Evolutionary conservation across 2,797 vertebrate species (phyloP).

Genomic region (Molossus molossus): DNA sequence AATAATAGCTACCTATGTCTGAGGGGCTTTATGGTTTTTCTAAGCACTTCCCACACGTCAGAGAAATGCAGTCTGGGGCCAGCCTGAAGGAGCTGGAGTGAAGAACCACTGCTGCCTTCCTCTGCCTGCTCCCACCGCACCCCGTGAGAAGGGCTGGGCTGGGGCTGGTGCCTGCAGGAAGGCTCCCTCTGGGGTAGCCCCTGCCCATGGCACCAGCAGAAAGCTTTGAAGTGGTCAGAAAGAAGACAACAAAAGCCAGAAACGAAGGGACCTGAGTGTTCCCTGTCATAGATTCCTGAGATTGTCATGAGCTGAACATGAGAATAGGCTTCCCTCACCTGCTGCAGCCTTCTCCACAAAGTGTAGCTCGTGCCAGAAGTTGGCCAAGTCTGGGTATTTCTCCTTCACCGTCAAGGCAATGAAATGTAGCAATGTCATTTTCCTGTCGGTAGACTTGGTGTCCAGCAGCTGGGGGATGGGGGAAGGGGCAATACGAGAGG

Average conservation of each 20-base stretch:
- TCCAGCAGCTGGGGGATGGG: slow-evolving; percentile 93
- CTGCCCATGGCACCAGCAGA: background rate
- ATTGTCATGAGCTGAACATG: slow-evolving; percentile 10
- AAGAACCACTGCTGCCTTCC: background rate
- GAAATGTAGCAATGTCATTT: slow-evolving; percentile 98
- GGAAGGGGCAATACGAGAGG: background rate
- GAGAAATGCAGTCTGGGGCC: background rate
- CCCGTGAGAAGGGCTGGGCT: background rate
- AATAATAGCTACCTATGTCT: background rate
- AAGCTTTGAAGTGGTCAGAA: slow-evolving; percentile 78
- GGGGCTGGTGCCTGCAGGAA: slow-evolving; percentile 9
- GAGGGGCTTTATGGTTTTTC: background rate
- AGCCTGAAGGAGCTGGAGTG: background rate
- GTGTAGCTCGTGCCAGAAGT: slow-evolving; percentile 97
- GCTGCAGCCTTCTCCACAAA: slow-evolving; percentile 98
- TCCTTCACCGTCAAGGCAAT: slow-evolving; percentile 97
- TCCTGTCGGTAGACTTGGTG: slow-evolving; percentile 98
- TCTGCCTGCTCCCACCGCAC: background rate
- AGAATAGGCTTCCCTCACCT: slow-evolving; percentile 88
- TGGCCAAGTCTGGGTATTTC: slow-evolving; percentile 96
- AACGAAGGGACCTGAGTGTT: slow-evolving; percentile 53
- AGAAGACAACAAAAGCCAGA: slow-evolving; percentile 64
- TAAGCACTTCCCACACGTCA: background rate
- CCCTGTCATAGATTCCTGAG: slow-evolving; percentile 50
- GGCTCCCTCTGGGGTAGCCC: background rate